Evolutionary conservation across 2,113 vertebrate species (phyloP).

Genomic region (Siniperca knerii): DNA sequence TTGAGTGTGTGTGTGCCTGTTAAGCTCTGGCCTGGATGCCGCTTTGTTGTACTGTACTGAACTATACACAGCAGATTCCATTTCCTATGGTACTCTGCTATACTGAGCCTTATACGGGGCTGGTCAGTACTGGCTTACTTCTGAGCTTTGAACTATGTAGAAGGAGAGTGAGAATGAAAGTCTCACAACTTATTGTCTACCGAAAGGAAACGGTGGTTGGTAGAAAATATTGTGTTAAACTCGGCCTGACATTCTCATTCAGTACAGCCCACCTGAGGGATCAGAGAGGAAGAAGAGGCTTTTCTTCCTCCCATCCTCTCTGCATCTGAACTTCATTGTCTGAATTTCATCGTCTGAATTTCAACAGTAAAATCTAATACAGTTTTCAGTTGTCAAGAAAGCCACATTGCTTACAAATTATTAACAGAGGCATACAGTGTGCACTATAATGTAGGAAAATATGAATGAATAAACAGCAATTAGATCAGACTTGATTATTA

Average conservation of each 20-base stretch:
- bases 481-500: background rate
- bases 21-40: conserved; percentile 22
- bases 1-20: conserved; percentile 10
- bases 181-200: conserved; percentile 11
- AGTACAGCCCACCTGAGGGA: conserved; percentile 11
- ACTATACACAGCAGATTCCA: conserved; percentile 34
- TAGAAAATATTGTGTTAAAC: conserved; percentile 27
- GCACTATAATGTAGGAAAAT: background rate
- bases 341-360: background rate
- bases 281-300: conserved; percentile 2
- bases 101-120: conserved; percentile 23
- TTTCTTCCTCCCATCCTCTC: background rate
- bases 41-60: conserved; percentile 59
- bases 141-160: conserved; percentile 29
- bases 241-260: conserved; percentile 1
- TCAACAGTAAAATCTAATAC: background rate
- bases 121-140: background rate
- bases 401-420: background rate
- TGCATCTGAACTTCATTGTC: too few species aligned
- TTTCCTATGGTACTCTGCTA: conserved; percentile 50
- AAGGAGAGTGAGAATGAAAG: conserved; percentile 8
- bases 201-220: conserved; percentile 5
- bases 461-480: background rate
- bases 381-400: background rate
- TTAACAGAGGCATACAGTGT: too few species aligned